These are phyloP conservation scores for Rousettus madagascariensis DNA, from an alignment of 2,797 vertebrate genomes.

Conservation along the genomic window DNA sequence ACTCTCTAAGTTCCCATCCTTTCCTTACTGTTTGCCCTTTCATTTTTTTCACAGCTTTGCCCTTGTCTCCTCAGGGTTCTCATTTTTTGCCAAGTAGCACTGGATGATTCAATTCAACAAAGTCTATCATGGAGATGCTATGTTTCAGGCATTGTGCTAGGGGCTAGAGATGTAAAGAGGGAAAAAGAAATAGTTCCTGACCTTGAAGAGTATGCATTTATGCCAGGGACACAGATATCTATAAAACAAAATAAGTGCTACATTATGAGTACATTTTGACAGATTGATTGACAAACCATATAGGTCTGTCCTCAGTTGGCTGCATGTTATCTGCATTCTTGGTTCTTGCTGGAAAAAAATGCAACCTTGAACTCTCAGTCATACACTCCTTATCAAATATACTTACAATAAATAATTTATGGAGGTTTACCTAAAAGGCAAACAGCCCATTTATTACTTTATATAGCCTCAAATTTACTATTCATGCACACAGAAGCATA, in stretches of 20 bases:
- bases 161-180: slow-evolving; percentile 1
- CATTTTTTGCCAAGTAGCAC: slow-evolving; percentile 14
- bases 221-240: slow-evolving; percentile 49
- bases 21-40: background rate
- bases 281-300: slow-evolving; percentile 58
- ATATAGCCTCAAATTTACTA: slow-evolving; percentile 37
- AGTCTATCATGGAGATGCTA: slow-evolving; percentile 21
- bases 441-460: background rate
- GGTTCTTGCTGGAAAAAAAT: slow-evolving; percentile 8
- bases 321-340: slow-evolving; percentile 43
- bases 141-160: slow-evolving; percentile 5
- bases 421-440: slow-evolving; percentile 49
- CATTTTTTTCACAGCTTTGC: background rate
- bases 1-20: background rate
- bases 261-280: slow-evolving; percentile 32
- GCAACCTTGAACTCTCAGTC: slow-evolving; percentile 62
- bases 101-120: slow-evolving; percentile 29
- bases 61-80: background rate
- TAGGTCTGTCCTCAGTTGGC: slow-evolving; percentile 39
- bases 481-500: background rate
- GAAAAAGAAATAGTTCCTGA: slow-evolving; percentile 48
- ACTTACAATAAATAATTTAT: slow-evolving; percentile 56
- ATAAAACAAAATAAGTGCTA: slow-evolving; percentile 50
- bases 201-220: slow-evolving; percentile 66
- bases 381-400: slow-evolving; percentile 59